Evolutionary conservation across 2,797 vertebrate genomes (phyloP).

Genomic region (Amblyopsis hoosieri): DNA sequence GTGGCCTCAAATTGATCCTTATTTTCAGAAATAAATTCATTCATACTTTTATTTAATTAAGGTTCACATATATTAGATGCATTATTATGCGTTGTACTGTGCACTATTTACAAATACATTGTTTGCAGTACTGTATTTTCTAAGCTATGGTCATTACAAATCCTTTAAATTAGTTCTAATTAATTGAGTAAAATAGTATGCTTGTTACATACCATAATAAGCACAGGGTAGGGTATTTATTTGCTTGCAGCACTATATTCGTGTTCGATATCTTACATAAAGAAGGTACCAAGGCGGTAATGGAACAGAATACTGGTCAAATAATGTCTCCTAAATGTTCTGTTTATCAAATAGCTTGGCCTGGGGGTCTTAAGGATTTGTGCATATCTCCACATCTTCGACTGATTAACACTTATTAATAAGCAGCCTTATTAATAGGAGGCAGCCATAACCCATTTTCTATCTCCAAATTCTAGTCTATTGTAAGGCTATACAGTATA

Average conservation of each 20-base stretch:
- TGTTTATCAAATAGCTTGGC: constrained; percentile 25
- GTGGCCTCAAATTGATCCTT: not conserved
- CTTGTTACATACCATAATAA: too few relatives aligned
- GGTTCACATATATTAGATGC: not conserved
- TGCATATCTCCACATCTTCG: constrained; percentile 16
- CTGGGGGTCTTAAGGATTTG: constrained; percentile 17
- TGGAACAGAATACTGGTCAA: not conserved
- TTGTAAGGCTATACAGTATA: constrained; percentile 64
- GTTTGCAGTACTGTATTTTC: too few relatives aligned
- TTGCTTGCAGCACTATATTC: not conserved
- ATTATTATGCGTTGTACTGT: not conserved
- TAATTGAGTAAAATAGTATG: too few relatives aligned
- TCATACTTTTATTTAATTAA: not conserved
- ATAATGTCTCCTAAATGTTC: not conserved
- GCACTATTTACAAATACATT: too few relatives aligned
- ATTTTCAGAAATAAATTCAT: not conserved
- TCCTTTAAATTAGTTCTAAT: too few relatives aligned
- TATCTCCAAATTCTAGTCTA: constrained; percentile 70
- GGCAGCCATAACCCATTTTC: constrained; percentile 49
- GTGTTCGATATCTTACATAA: not conserved
- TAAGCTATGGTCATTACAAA: not conserved
- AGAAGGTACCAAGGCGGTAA: not conserved
- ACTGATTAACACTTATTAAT: constrained; percentile 35
- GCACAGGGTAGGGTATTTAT: not conserved
- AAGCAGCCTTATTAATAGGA: constrained; percentile 67